phyloP scores from a whole-genome alignment of 2,113 vertebrate genomes.

The Proterorhinus semilunaris region DNA sequence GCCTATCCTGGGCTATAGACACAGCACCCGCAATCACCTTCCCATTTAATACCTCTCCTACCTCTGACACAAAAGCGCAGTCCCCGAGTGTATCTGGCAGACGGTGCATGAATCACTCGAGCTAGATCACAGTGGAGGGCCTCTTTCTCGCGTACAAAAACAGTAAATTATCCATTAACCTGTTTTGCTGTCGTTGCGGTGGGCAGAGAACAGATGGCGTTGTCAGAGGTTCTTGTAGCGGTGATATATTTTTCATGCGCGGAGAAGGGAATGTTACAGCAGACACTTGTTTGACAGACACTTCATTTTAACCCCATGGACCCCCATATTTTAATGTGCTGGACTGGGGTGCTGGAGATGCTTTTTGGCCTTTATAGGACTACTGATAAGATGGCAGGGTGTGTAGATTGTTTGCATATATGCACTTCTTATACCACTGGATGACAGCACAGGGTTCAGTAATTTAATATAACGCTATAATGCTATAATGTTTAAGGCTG shows the following conservation, averaged over 20 bases:
- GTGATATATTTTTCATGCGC: slow-evolving; percentile 59
- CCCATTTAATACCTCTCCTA: slow-evolving; percentile 49
- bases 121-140: slow-evolving; percentile 17
- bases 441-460: too few species aligned
- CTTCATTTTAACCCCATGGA: slow-evolving; percentile 9
- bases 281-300: slow-evolving; percentile 13
- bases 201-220: slow-evolving; percentile 55
- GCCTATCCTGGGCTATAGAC: slow-evolving; percentile 47
- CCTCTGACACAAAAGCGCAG: slow-evolving; percentile 47
- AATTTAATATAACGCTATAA: too few species aligned
- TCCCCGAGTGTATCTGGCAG: slow-evolving; percentile 50
- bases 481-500: too few species aligned
- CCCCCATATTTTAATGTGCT: not conserved
- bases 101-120: slow-evolving; percentile 51
- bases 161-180: slow-evolving; percentile 55
- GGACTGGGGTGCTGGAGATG: not conserved
- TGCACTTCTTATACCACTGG: too few species aligned
- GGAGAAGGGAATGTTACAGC: slow-evolving; percentile 22
- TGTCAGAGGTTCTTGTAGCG: slow-evolving; percentile 48
- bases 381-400: too few species aligned
- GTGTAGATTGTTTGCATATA: too few species aligned
- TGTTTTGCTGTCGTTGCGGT: slow-evolving; percentile 34
- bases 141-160: slow-evolving; percentile 30
- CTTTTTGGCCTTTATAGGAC: too few species aligned
- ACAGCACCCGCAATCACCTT: slow-evolving; percentile 47